Evolutionary conservation across 2,113 vertebrate genomes (phyloP).

Genomic region (Chinchilla lanigera): DNA sequence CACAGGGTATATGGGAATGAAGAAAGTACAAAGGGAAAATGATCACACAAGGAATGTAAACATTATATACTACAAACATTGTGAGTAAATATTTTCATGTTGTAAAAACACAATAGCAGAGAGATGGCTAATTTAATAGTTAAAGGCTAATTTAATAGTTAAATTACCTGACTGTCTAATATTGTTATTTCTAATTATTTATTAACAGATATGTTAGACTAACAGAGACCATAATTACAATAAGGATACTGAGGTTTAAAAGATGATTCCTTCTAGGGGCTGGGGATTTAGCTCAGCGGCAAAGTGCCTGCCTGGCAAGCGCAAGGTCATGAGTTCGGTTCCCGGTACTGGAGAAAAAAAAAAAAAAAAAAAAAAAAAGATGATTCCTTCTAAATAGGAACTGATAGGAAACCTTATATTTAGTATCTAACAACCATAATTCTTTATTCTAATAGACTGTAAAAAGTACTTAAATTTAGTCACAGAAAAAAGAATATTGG

Average conservation of each 20-base stretch:
- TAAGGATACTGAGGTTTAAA: slow-evolving; percentile 10
- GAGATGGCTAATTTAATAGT: background rate
- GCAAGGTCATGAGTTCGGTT: too few relatives aligned
- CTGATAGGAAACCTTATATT: background rate
- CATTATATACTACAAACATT: background rate
- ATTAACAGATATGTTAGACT: background rate
- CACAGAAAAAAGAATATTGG: background rate
- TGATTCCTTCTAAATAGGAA: background rate
- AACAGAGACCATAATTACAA: background rate
- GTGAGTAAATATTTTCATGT: background rate
- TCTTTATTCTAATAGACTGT: background rate
- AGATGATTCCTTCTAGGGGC: background rate
- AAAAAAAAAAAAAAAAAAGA: too few relatives aligned
- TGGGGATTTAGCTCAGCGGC: too few relatives aligned
- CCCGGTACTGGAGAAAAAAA: too few relatives aligned
- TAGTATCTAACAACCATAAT: background rate
- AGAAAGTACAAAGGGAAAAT: background rate
- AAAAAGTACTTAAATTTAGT: background rate
- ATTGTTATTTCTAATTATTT: background rate
- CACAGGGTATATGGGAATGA: background rate
- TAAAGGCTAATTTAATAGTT: background rate
- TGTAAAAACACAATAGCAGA: background rate
- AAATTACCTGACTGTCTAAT: background rate
- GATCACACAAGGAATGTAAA: background rate
- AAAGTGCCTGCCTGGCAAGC: too few relatives aligned